Evolutionary conservation across 2,113 vertebrate genomes (phyloP), one percentile per base, ranked within the genome.

Genomic region (Cynopterus brachyotis): DNA sequence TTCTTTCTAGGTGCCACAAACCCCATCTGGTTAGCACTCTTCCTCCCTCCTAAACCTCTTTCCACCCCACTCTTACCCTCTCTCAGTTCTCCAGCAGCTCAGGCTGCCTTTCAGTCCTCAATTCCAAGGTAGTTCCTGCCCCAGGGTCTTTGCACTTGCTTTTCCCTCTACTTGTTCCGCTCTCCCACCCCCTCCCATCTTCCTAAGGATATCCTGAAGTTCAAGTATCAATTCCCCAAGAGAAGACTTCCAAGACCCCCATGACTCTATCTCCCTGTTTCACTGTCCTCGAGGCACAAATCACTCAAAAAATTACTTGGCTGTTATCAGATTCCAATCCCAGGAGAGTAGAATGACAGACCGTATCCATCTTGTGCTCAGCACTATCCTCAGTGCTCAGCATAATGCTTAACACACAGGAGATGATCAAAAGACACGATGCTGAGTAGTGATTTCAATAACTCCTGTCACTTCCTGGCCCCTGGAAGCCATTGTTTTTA

Each of bases 61-160:
- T 17, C 30, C 62, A 24, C 10, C 6, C 24, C 22, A 6, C 37
- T n/a, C 53, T 5, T 2, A 6, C 26, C 5, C 62, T 47, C 47
- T 78, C 26, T 40, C 32, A 50, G 16, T 6, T 45, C 50, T 73
- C 64, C 28, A 47, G 35, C 6, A 6, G 42, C 64, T 50, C 17
- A 5, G 19, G 17, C 69, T 42, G 82, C 78, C 37, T 69, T 80
- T 28, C 9, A 1, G 37, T 73, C 67, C 84, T 57, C 9, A 22
- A 15, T 26, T 32, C 50, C 60, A 42, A 42, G 2, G 9, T 69
- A 35, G n/a, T 28, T 40, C 37, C 90, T 81, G 60, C 85, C 91
- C 55, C 91, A 93, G 76, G 93, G n/a, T 30, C 76, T 95, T 94
- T 83, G 95, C 91, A 75, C 42, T 24, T 28, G 66, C 82, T 80